A percentile compares a stretch with the other conserved stretches of the same genome.
Evolutionary conservation across 1,140 invertebrate species (phyloP).

Genomic region (Acromyrmex charruanus): DNA sequence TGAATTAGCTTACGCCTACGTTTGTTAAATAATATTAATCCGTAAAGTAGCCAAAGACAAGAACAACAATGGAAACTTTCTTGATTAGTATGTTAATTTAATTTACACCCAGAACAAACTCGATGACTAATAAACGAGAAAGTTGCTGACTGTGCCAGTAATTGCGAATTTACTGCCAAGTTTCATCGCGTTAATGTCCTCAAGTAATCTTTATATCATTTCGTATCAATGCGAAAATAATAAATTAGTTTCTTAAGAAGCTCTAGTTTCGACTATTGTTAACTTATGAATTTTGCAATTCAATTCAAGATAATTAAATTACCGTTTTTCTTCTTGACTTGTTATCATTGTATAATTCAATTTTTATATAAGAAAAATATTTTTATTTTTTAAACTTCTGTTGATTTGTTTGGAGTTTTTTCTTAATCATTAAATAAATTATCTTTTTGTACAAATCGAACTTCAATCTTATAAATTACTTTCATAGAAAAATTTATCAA

Average conservation of each 20-base stretch:
- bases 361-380: neutral
- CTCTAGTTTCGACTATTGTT: neutral
- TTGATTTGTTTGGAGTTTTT: neutral
- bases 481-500: too few species aligned
- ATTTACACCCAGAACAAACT: neutral
- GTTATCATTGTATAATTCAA: neutral
- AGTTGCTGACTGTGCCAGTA: slow-evolving; percentile 2
- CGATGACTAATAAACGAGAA: slow-evolving; percentile 36
- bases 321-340: too few species aligned
- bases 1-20: slow-evolving; percentile 27
- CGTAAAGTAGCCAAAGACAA: slow-evolving; percentile 1
- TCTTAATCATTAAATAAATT: too few species aligned
- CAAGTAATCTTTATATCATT: neutral
- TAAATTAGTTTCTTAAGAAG: neutral
- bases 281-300: neutral
- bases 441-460: too few species aligned
- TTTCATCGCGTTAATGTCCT: slow-evolving; percentile 1
- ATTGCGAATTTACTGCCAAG: neutral
- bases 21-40: slow-evolving; percentile 35
- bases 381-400: neutral
- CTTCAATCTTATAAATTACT: too few species aligned
- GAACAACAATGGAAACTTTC: slow-evolving; percentile 17
- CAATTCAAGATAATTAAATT: neutral
- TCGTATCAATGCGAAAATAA: neutral
- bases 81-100: slow-evolving; percentile 15